phyloP scores from a whole-genome alignment of 2,797 vertebrate species.

The Harpagifer antarcticus region DNA sequence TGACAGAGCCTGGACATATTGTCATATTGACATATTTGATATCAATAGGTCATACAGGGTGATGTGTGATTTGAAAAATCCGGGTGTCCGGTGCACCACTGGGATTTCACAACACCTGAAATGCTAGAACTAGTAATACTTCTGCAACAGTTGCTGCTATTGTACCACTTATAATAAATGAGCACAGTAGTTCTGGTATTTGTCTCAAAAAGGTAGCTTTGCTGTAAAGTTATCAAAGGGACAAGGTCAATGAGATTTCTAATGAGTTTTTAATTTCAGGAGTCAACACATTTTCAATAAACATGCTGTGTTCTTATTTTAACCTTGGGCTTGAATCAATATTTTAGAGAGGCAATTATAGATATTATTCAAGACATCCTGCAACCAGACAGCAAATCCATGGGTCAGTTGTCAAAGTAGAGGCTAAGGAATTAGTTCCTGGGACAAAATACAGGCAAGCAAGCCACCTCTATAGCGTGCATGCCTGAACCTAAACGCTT shows the following conservation, averaged over 20 bases:
- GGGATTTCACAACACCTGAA: slow-evolving; percentile 42
- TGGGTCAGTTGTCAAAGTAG: slow-evolving; percentile 69
- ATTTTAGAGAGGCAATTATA: slow-evolving; percentile 79
- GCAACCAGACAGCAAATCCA: slow-evolving; percentile 80
- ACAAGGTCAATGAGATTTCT: slow-evolving; percentile 80
- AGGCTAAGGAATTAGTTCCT: slow-evolving; percentile 68
- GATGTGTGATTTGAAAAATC: slow-evolving; percentile 46
- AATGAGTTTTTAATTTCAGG: slow-evolving; percentile 84
- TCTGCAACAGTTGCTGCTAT: background rate
- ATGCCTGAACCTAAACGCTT: slow-evolving; percentile 49
- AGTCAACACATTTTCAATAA: slow-evolving; percentile 78
- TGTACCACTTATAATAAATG: slow-evolving; percentile 43
- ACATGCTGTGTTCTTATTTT: slow-evolving; percentile 75
- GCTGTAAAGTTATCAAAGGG: slow-evolving; percentile 63
- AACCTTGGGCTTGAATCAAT: slow-evolving; percentile 80
- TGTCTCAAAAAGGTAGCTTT: slow-evolving; percentile 52
- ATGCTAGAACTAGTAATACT: slow-evolving; percentile 11
- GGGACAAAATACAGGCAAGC: slow-evolving; percentile 53
- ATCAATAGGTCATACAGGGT: slow-evolving; percentile 63
- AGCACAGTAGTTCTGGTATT: slow-evolving; percentile 57
- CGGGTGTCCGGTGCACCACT: slow-evolving; percentile 28
- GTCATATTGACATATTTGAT: slow-evolving; percentile 54
- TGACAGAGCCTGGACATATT: slow-evolving; percentile 53
- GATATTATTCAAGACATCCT: slow-evolving; percentile 82
- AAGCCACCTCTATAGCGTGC: slow-evolving; percentile 36